Conservation (phyloP, 2,113 vertebrate species). For the Phrynosoma blainvillii region DNA sequence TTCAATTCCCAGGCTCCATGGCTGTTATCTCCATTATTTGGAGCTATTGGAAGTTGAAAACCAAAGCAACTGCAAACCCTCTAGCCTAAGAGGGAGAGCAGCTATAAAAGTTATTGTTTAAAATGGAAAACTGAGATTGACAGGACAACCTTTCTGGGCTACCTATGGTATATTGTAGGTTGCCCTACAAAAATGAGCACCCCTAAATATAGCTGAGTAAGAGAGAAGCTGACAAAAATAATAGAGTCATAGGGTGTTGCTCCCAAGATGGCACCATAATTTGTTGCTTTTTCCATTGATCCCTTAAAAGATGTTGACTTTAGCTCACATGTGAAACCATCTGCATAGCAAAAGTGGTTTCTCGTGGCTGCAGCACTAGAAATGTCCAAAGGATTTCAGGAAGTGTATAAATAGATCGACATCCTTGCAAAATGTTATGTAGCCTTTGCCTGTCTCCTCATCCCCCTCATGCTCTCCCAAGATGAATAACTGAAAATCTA, state of each 20-base stretch:
- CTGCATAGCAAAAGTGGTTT: conserved; percentile 53
- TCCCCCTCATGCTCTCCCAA: background rate
- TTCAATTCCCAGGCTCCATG: too few relatives aligned
- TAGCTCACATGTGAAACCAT: conserved; percentile 54
- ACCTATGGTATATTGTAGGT: background rate
- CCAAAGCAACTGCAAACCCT: background rate
- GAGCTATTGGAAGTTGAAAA: too few relatives aligned
- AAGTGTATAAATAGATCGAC: conserved; percentile 51
- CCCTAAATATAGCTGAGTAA: background rate
- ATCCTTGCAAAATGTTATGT: conserved; percentile 31
- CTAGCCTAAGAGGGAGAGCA: background rate
- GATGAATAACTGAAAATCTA: conserved; percentile 34
- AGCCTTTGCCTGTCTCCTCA: background rate
- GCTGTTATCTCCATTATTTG: too few relatives aligned
- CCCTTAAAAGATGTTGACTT: conserved; percentile 35
- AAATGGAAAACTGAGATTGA: background rate
- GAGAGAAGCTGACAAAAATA: conserved; percentile 2
- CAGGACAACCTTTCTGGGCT: background rate
- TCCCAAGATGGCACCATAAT: conserved; percentile 36
- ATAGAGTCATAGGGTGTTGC: conserved; percentile 1
- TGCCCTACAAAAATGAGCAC: background rate
- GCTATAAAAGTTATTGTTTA: background rate
- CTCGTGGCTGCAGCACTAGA: conserved; percentile 49
- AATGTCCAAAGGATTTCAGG: conserved; percentile 54
- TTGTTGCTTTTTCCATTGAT: conserved; percentile 28